phyloP scores from a whole-genome alignment of 1,140 invertebrate species.

The Bombus sylvicola region DNA sequence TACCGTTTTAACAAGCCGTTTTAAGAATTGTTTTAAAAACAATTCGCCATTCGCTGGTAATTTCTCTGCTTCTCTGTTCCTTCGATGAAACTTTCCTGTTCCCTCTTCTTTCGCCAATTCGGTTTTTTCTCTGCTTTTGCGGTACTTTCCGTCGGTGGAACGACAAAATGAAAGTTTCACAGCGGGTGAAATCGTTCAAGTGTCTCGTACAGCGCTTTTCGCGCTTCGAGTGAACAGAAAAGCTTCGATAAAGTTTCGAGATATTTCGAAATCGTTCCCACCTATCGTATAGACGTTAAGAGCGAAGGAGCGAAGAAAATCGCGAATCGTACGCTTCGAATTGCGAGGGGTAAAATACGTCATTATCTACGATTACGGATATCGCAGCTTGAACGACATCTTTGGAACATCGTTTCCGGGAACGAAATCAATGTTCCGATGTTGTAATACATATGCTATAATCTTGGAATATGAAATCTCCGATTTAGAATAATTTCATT shows the following conservation, averaged over 20 bases:
- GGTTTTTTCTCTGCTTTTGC: constrained; percentile 14
- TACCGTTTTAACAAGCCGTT: too few species aligned
- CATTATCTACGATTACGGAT: not conserved
- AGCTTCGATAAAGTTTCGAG: constrained; percentile 67
- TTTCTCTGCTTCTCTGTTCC: not conserved
- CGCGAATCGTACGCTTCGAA: not conserved
- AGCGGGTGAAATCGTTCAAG: constrained; percentile 69
- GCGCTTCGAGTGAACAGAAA: constrained; percentile 58
- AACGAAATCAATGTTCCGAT: not conserved
- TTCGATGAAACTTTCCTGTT: not conserved
- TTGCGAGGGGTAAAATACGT: too few species aligned
- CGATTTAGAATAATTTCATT: too few species aligned
- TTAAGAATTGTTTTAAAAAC: too few species aligned
- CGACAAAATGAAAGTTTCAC: constrained; percentile 76
- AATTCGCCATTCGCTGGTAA: not conserved
- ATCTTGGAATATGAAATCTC: too few species aligned
- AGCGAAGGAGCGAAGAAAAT: constrained; percentile 27
- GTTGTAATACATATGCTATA: not conserved
- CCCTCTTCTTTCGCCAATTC: not conserved
- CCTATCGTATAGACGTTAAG: constrained; percentile 46
- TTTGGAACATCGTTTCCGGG: too few species aligned
- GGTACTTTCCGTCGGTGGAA: constrained; percentile 44
- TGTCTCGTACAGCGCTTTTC: constrained; percentile 64
- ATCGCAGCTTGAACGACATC: too few species aligned
- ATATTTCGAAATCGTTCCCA: constrained; percentile 66